Conservation (phyloP, 1,140 invertebrate species). For the Lepidostoma basale region DNA sequence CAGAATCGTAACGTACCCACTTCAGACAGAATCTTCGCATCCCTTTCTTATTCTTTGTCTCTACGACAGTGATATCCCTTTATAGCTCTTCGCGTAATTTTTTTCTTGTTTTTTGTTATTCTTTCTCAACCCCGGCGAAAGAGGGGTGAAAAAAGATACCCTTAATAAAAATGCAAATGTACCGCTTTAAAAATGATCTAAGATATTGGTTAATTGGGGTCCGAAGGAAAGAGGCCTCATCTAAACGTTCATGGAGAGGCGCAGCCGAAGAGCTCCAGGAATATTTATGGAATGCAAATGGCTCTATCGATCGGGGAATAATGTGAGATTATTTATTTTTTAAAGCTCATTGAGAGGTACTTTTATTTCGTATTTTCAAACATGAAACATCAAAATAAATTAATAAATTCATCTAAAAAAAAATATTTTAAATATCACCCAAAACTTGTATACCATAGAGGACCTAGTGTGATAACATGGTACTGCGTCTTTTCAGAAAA, state of each 20-base stretch:
- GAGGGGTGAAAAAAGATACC: constrained; percentile 38
- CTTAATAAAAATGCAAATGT: constrained; percentile 48
- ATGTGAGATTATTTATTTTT: too few relatives aligned
- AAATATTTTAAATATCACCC: too few relatives aligned
- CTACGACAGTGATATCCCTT: constrained; percentile 41
- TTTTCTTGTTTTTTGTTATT: constrained; percentile 40
- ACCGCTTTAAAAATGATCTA: constrained; percentile 48
- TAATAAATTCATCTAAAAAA: too few relatives aligned
- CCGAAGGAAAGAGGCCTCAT: constrained; percentile 19
- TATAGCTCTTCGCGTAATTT: constrained; percentile 39
- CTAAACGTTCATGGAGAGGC: too few relatives aligned
- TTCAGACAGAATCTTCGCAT: constrained; percentile 7
- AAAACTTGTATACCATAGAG: too few relatives aligned
- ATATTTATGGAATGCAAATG: too few relatives aligned
- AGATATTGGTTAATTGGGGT: constrained; percentile 47
- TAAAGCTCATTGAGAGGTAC: too few relatives aligned
- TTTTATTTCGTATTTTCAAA: too few relatives aligned
- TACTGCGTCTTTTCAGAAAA: background rate
- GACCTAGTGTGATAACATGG: too few relatives aligned
- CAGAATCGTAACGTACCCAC: constrained; percentile 40
- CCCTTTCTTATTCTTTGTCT: constrained; percentile 28
- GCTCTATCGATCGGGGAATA: too few relatives aligned
- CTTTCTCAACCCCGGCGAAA: constrained; percentile 1
- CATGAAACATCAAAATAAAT: too few relatives aligned
- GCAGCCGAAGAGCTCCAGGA: too few relatives aligned